Conservation (phyloP, 2,113 vertebrate species). For the Hylia prasina region DNA sequence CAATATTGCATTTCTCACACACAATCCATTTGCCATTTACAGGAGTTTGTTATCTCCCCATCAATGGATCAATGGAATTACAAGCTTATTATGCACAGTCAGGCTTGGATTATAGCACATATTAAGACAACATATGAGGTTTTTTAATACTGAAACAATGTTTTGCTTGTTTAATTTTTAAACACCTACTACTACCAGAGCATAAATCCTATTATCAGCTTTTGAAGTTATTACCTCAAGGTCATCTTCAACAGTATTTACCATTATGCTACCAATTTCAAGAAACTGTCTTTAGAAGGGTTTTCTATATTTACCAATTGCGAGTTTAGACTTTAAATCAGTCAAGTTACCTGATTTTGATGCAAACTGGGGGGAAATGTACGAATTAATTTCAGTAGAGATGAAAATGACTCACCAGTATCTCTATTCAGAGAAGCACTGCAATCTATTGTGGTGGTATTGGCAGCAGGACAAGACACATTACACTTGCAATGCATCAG, state of each 20-base stretch:
- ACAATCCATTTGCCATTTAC: neutral
- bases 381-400: slow-evolving; percentile 34
- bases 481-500: slow-evolving; percentile 32
- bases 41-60: neutral
- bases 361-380: slow-evolving; percentile 3
- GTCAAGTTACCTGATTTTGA: neutral
- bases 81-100: slow-evolving; percentile 45
- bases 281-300: neutral
- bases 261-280: neutral
- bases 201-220: slow-evolving; percentile 33
- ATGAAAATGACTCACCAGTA: slow-evolving; percentile 33
- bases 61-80: slow-evolving; percentile 15
- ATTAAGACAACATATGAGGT: neutral
- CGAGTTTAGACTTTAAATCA: neutral
- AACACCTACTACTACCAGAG: neutral
- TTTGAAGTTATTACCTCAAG: slow-evolving; percentile 45
- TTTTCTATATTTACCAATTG: neutral
- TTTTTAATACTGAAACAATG: slow-evolving; percentile 37
- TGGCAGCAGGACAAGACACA: slow-evolving; percentile 37
- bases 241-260: slow-evolving; percentile 17
- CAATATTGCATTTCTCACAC: neutral
- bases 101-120: slow-evolving; percentile 32
- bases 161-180: slow-evolving; percentile 46
- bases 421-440: slow-evolving; percentile 31
- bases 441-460: slow-evolving; percentile 37